Percentiles rank a stretch among this genome's conserved stretches.
Evolutionary conservation across 2,113 vertebrate genomes (phyloP).

Genomic region (Chaetodon trifascialis): DNA sequence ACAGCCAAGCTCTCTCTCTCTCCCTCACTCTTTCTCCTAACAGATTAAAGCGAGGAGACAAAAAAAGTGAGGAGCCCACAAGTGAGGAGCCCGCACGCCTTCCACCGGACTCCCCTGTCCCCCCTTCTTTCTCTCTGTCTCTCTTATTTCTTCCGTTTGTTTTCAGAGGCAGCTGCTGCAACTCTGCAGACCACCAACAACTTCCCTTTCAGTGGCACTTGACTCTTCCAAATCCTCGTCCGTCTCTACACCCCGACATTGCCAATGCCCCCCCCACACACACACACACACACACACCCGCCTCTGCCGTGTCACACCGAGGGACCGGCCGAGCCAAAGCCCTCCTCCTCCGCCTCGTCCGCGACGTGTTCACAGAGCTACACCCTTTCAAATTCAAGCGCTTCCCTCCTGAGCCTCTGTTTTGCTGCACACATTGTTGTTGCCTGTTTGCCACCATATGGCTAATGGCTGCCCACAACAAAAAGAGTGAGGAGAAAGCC

Average conservation of each 20-base stretch:
- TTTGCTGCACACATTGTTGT: constrained; percentile 53
- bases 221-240: constrained; percentile 83
- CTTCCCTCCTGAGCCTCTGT: constrained; percentile 63
- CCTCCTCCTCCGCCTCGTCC: constrained; percentile 63
- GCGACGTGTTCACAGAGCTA: constrained; percentile 66
- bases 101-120: constrained; percentile 55
- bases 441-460: constrained; percentile 64
- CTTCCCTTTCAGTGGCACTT: constrained; percentile 80
- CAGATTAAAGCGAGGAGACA: constrained; percentile 69
- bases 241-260: constrained; percentile 77
- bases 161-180: constrained; percentile 80
- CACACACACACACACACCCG: too few relatives aligned
- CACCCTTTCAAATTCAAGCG: constrained; percentile 69
- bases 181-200: constrained; percentile 83
- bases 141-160: constrained; percentile 80
- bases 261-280: constrained; percentile 66
- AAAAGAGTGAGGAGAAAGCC: constrained; percentile 40
- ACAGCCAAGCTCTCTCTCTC: constrained; percentile 60
- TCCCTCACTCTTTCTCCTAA: constrained; percentile 59
- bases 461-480: constrained; percentile 60
- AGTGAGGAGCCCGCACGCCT: constrained; percentile 65
- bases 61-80: constrained; percentile 66
- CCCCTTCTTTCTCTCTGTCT: constrained; percentile 55
- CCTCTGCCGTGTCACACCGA: constrained; percentile 55
- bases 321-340: constrained; percentile 63